These are phyloP conservation scores for Oikopleura vanhoeffeni DNA, from an alignment of 23 tunicate species.

Conservation along the genomic window DNA sequence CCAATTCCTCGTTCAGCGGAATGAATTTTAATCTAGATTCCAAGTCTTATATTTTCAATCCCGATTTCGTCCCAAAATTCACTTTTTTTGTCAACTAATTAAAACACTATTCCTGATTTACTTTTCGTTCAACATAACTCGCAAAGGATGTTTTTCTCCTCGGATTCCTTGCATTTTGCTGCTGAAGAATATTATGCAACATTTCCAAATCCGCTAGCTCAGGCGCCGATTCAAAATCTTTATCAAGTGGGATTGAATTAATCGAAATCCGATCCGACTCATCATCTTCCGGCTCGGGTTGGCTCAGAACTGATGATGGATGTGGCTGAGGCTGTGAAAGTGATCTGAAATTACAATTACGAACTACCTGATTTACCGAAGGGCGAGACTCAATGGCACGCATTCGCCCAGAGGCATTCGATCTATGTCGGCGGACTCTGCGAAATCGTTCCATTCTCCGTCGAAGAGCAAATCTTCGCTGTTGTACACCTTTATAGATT, in stretches of 20 bases:
- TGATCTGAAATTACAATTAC: not conserved
- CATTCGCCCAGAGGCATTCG: not conserved
- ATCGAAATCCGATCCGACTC: not conserved
- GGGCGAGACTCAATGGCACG: not conserved
- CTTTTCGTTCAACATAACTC: no score
- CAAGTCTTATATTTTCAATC: no score
- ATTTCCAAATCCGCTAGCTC: not conserved
- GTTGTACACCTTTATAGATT: no score
- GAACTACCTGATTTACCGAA: not conserved
- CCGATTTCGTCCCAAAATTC: no score
- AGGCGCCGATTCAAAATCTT: not conserved
- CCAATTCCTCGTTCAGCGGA: no score
- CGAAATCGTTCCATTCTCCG: slow-evolving; percentile 1
- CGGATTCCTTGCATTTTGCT: no score
- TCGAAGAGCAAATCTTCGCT: not conserved
- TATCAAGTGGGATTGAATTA: not conserved
- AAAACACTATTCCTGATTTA: no score
- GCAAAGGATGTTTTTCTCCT: not conserved
- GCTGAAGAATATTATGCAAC: not conserved
- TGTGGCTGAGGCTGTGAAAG: not conserved
- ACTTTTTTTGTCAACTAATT: no score
- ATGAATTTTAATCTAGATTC: no score
- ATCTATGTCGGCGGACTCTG: not conserved
- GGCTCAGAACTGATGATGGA: not conserved
- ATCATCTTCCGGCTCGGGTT: not conserved